A percentile compares a stretch with the other conserved stretches of the same genome.
These are phyloP conservation scores for Umimayanthus chanpuru DNA, from an alignment of 92 coral and sea anemone genomes.

Conservation along the genomic window DNA sequence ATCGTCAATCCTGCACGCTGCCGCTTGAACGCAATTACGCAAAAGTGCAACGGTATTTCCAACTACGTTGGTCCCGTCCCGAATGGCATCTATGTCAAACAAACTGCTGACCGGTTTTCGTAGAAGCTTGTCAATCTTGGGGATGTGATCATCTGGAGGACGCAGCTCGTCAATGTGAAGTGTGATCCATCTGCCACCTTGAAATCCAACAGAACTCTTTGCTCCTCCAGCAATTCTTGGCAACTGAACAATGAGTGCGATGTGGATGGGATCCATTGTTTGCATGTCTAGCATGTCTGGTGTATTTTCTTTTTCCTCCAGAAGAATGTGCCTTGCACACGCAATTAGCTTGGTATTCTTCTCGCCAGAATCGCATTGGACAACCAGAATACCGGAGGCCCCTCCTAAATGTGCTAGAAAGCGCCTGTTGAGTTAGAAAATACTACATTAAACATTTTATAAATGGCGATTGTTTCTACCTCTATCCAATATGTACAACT, in stretches of 20 bases:
- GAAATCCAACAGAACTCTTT: constrained; percentile 67
- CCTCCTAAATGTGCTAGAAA: constrained; percentile 66
- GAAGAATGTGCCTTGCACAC: constrained; percentile 79
- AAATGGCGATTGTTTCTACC: no score
- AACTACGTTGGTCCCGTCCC: not conserved
- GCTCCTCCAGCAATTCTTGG: constrained; percentile 76
- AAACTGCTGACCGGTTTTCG: constrained; percentile 66
- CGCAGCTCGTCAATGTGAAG: constrained; percentile 80
- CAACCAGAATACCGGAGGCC: constrained; percentile 73
- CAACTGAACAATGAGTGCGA: constrained; percentile 68
- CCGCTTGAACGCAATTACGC: constrained; percentile 70
- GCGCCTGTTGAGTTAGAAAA: constrained; percentile 39
- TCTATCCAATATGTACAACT: no score
- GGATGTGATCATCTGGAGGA: constrained; percentile 62
- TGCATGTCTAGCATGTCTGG: constrained; percentile 54
- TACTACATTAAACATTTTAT: not conserved
- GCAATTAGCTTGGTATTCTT: constrained; percentile 80
- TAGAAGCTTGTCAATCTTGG: constrained; percentile 54
- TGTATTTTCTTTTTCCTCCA: constrained; percentile 63
- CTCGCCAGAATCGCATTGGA: constrained; percentile 86
- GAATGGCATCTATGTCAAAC: constrained; percentile 39
- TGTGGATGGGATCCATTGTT: constrained; percentile 44
- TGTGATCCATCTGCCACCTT: constrained; percentile 74
- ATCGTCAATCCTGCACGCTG: constrained; percentile 76
- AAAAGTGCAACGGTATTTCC: constrained; percentile 39